Evolutionary conservation across 2,113 vertebrate genomes (phyloP).

Genomic region (Planiliza haematocheilus): DNA sequence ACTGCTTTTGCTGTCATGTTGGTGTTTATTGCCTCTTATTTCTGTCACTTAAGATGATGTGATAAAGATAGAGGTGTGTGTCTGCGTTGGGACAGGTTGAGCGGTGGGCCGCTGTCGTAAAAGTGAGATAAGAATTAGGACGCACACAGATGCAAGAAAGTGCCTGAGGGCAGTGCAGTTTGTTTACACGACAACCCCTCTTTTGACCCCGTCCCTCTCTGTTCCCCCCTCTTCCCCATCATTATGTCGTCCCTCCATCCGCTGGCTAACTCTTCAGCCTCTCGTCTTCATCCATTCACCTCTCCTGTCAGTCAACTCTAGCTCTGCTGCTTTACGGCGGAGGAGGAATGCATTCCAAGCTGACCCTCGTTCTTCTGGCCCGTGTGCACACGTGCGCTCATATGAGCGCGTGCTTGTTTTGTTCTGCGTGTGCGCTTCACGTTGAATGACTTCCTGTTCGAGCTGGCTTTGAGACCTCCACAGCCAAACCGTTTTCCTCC

Average conservation of each 20-base stretch:
- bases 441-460: constrained; percentile 77
- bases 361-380: constrained; percentile 41
- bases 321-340: constrained; percentile 4
- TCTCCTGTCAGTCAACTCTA: not conserved
- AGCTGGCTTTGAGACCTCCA: constrained; percentile 70
- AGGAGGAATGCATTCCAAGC: constrained; percentile 54
- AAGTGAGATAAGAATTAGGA: constrained; percentile 35
- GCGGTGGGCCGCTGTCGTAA: too few relatives aligned
- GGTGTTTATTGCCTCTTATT: too few relatives aligned
- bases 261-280: too few relatives aligned
- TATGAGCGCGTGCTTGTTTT: constrained; percentile 42
- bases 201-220: constrained; percentile 34
- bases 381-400: constrained; percentile 31
- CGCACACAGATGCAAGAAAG: constrained; percentile 29
- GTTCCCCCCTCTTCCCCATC: not conserved
- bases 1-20: too few relatives aligned
- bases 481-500: constrained; percentile 55
- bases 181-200: constrained; percentile 55
- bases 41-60: too few relatives aligned
- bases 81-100: too few relatives aligned
- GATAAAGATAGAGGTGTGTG: too few relatives aligned
- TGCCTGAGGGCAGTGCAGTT: constrained; percentile 45
- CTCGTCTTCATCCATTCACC: not conserved
- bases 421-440: constrained; percentile 58
- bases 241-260: not conserved